Conservation (phyloP, 2,113 vertebrate genomes). For the Tachysurus fulvidraco region DNA sequence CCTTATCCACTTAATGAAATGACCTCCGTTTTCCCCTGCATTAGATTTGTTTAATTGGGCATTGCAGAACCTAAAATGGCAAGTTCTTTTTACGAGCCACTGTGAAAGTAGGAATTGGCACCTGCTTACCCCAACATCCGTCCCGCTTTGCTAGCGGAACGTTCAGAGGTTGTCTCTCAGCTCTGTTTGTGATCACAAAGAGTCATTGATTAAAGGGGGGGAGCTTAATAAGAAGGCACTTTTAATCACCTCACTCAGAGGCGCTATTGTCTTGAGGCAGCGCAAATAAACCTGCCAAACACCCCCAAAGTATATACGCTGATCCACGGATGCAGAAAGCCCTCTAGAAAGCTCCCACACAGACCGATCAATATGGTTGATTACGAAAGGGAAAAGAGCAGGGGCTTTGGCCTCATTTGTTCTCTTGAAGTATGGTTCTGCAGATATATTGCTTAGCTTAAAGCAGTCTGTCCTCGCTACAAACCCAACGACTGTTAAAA, state of each 20-base stretch:
- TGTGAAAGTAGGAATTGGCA: conserved; percentile 55
- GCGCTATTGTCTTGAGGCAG: conserved; percentile 69
- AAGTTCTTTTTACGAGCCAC: conserved; percentile 55
- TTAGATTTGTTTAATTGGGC: conserved; percentile 76
- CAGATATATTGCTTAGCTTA: conserved; percentile 47
- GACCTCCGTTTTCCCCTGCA: conserved; percentile 47
- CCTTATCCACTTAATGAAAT: conserved; percentile 80
- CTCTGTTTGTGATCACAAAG: conserved; percentile 64
- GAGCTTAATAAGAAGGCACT: conserved; percentile 70
- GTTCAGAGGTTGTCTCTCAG: conserved; percentile 61
- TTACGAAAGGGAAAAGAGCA: conserved; percentile 66
- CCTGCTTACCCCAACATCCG: conserved; percentile 54
- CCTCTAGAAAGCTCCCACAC: conserved; percentile 51
- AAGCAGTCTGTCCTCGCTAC: conserved; percentile 16
- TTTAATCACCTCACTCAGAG: conserved; percentile 75
- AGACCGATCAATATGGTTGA: conserved; percentile 75
- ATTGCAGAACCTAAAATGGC: conserved; percentile 65
- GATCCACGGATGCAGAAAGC: conserved; percentile 59
- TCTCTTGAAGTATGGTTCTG: conserved; percentile 44
- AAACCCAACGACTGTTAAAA: neutral
- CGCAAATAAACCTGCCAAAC: conserved; percentile 68
- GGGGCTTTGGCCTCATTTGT: conserved; percentile 64
- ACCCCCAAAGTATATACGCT: conserved; percentile 70
- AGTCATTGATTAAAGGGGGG: conserved; percentile 69
- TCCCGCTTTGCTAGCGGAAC: conserved; percentile 48